Conservation (phyloP, 2,888 invertebrate species). For the Clanis bilineata region DNA sequence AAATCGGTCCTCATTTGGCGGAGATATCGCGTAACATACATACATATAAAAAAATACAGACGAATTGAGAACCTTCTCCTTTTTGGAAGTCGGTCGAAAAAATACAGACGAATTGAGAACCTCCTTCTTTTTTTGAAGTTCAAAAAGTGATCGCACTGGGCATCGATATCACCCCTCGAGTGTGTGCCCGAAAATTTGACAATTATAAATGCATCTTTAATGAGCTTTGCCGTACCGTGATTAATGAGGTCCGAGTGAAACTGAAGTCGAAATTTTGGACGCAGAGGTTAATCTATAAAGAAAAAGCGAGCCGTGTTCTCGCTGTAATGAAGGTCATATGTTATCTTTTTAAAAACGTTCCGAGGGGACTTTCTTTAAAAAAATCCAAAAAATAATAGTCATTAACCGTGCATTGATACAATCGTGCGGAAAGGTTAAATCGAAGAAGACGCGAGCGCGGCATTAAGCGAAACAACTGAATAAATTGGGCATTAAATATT, state of each 20-base stretch:
- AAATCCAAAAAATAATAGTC: constrained; percentile 10
- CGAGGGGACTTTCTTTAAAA: constrained; percentile 1
- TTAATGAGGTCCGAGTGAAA: constrained; percentile 61
- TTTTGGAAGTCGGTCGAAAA: no score
- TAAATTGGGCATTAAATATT: constrained; percentile 13
- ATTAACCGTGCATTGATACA: constrained; percentile 16
- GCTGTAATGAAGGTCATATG: constrained; percentile 13
- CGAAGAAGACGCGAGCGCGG: constrained; percentile 13
- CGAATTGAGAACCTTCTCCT: no score
- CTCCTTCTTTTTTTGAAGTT: no score
- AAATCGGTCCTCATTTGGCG: no score
- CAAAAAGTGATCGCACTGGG: constrained; percentile 35
- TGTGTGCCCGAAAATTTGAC: constrained; percentile 51
- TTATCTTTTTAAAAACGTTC: constrained; percentile 12
- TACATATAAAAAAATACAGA: no score
- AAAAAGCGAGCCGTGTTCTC: constrained; percentile 20
- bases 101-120: no score
- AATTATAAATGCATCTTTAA: constrained; percentile 76
- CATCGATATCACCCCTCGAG: neutral
- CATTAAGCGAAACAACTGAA: constrained; percentile 11
- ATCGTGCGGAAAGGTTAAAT: constrained; percentile 16
- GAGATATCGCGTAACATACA: no score
- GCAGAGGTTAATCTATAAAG: constrained; percentile 27
- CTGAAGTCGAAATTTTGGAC: constrained; percentile 36
- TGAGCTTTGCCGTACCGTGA: constrained; percentile 72